phyloP scores from a whole-genome alignment of 2,797 vertebrate genomes.

The Babyrousa celebensis region DNA sequence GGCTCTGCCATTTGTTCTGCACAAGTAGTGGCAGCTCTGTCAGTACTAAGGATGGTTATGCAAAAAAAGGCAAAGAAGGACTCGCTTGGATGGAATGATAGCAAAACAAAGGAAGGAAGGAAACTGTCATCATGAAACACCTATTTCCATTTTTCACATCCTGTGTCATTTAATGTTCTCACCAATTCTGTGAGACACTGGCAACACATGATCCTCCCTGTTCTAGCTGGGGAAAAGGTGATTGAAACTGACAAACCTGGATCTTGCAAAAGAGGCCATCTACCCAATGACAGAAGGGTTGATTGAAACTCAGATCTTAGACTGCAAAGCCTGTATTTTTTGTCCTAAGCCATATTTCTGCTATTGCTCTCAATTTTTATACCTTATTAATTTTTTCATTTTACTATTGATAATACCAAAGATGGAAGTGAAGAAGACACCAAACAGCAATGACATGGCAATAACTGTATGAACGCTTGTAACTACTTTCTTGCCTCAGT shows the following conservation, averaged over 20 bases:
- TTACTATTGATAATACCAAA: background rate
- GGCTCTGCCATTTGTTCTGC: background rate
- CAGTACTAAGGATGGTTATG: background rate
- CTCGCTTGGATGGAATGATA: background rate
- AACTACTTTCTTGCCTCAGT: background rate
- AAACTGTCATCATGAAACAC: background rate
- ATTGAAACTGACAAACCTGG: background rate
- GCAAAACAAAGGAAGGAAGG: slow-evolving; percentile 34
- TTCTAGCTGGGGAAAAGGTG: background rate
- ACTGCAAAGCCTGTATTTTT: background rate
- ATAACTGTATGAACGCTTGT: background rate
- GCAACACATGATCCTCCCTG: background rate
- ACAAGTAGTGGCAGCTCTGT: background rate
- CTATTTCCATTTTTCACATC: background rate
- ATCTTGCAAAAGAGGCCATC: slow-evolving; percentile 12
- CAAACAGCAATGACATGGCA: background rate
- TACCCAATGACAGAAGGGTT: background rate
- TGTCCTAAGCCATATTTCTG: background rate
- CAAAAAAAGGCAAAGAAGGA: background rate
- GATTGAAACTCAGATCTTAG: background rate
- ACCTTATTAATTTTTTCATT: background rate
- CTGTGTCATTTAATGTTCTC: background rate
- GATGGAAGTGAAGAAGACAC: background rate
- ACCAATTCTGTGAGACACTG: background rate
- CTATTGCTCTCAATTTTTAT: background rate